Evolutionary conservation across 2,888 invertebrate species (phyloP).

Genomic region (Geophilus truncorum): DNA sequence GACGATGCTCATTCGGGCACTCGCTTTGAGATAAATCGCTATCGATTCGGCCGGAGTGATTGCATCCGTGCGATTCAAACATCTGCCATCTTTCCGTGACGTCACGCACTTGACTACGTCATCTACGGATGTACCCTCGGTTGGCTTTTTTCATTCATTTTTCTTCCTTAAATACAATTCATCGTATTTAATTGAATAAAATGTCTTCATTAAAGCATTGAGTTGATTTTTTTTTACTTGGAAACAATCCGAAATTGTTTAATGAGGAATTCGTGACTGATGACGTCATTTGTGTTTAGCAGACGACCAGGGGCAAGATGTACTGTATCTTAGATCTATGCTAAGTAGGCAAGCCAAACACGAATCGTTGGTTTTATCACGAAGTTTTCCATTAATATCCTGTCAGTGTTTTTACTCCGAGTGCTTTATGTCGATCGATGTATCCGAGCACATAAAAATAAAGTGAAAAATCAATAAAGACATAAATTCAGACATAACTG

Average conservation of each 20-base stretch:
- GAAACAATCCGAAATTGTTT: neutral
- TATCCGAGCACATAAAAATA: neutral
- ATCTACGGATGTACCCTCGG: neutral
- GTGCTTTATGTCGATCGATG: too few species aligned
- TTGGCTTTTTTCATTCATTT: too few species aligned
- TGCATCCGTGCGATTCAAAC: constrained; percentile 23
- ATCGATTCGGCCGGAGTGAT: neutral
- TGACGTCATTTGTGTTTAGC: constrained; percentile 13
- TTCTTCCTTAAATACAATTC: neutral
- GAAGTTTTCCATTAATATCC: too few species aligned
- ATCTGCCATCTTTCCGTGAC: constrained; percentile 14
- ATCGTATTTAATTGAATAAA: neutral
- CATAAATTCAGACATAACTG: too few species aligned
- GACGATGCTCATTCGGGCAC: neutral
- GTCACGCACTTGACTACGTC: neutral
- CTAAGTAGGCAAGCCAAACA: neutral
- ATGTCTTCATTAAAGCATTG: neutral
- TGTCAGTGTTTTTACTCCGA: too few species aligned
- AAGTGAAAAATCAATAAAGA: too few species aligned
- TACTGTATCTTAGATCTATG: too few species aligned
- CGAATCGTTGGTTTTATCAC: too few species aligned
- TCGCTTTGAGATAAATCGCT: neutral
- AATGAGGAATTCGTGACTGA: neutral
- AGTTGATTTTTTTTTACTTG: neutral
- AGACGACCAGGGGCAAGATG: constrained; percentile 20